Evolutionary conservation across 2,888 invertebrate species (phyloP), one percentile per base, ranked within the genome.

Genomic region (Diaperis boleti): DNA sequence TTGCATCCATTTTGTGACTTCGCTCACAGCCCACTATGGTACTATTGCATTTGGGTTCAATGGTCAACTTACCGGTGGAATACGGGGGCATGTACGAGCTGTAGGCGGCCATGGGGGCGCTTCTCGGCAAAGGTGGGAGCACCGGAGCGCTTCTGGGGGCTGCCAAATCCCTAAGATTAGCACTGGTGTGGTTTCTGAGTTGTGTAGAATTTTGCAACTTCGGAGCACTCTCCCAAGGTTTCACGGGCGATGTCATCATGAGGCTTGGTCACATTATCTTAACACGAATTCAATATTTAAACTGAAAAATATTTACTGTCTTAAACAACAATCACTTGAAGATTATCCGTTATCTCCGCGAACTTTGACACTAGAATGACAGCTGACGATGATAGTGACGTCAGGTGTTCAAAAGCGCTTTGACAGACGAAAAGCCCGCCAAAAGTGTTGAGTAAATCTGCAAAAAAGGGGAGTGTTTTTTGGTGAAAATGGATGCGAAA

Each of bases 91-190:
- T 66, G 44, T 55, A 67, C 0, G 71, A 70, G 62, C 71, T 73
- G 35, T 71, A 72, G n/a, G 59, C 62, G 20, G 67, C 35, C 54
- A 67, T 20, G 41, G 68, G 56, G 45, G 71, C 68, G 62, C 65
- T 70, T 33, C 71, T 64, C 5, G 82, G 82, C 62, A 80, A 73
- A 1, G 82, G 82, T n/a, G 82, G 81, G 47, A 81, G 67, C 31
- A 75, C 70, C 5, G 81, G 82, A 10, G 73, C 73, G 56, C 69
- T 71, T 66, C 79, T 74, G 18, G 65, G 49, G 15, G 59, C 47
- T 59, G 66, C 64, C 33, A 70, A 65, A 26, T 68, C 67, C 14
- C 69, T 62, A 8, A 70, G 56, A 50, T 68, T 65, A 18, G 68
- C 57, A 59, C 61, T 74, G 42, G 71, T 62, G 50, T 69, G 70